A percentile compares a stretch with the other conserved stretches of the same genome.
These are phyloP conservation scores for Calameuta idolon DNA, from an alignment of 2,888 invertebrate species.

Conservation along the genomic window DNA sequence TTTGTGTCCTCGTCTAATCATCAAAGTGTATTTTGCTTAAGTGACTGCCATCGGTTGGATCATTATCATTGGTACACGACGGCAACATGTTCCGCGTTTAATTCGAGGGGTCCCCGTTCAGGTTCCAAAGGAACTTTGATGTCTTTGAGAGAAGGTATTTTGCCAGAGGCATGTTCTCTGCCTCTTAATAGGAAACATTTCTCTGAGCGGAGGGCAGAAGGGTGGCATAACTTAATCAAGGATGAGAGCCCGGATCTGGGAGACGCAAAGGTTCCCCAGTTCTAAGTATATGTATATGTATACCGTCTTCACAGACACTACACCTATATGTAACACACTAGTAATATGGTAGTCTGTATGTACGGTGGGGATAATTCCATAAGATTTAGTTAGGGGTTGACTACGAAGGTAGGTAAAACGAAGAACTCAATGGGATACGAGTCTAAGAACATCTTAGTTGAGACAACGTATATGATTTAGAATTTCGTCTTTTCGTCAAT, in stretches of 20 bases:
- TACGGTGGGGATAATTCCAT: conserved; percentile 51
- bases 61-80: neutral
- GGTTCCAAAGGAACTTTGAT: conserved; percentile 54
- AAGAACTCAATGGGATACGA: neutral
- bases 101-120: neutral
- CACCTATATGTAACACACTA: conserved; percentile 29
- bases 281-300: neutral
- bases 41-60: neutral
- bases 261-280: conserved; percentile 30
- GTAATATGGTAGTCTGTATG: neutral
- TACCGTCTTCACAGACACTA: neutral
- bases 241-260: conserved; percentile 48
- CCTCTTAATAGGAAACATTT: conserved; percentile 60
- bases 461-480: neutral
- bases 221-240: conserved; percentile 60
- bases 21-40: neutral
- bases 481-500: neutral
- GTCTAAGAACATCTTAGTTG: neutral
- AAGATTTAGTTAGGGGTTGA: conserved; percentile 55
- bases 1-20: neutral
- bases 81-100: neutral
- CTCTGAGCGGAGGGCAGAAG: conserved; percentile 45
- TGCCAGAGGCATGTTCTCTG: conserved; percentile 50
- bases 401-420: conserved; percentile 30
- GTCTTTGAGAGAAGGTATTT: conserved; percentile 47